These are phyloP conservation scores for Drosophila novamexicana DNA, from an alignment of 1,140 invertebrate species.

Conservation along the genomic window DNA sequence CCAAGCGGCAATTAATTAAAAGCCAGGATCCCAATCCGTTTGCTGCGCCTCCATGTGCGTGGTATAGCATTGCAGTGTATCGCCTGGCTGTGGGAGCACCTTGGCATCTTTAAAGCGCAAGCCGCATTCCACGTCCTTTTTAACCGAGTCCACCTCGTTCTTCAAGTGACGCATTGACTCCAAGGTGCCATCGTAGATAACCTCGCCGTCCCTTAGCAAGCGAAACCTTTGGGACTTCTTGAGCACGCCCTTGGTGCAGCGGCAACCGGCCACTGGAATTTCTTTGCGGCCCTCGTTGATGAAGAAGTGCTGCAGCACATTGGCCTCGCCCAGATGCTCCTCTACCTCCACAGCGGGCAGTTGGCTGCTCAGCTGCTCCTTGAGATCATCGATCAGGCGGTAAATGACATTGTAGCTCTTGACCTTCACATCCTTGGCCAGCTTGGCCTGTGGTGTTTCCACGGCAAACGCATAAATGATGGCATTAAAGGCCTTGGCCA, in stretches of 20 bases:
- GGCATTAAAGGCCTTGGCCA: conserved; percentile 93
- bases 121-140: conserved; percentile 94
- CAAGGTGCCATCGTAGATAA: conserved; percentile 90
- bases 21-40: conserved; percentile 94
- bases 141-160: conserved; percentile 93
- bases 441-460: conserved; percentile 82
- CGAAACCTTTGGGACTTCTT: conserved; percentile 89
- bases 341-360: conserved; percentile 91
- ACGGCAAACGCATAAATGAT: conserved; percentile 96
- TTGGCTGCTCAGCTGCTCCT: conserved; percentile 90
- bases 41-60: conserved; percentile 87
- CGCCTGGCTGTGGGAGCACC: conserved; percentile 90
- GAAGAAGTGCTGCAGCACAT: conserved; percentile 93
- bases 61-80: conserved; percentile 92
- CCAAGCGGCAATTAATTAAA: conserved; percentile 85
- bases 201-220: conserved; percentile 89
- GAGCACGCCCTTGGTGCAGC: conserved; percentile 92
- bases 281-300: conserved; percentile 93
- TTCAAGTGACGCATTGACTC: conserved; percentile 95
- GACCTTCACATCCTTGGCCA: conserved; percentile 86
- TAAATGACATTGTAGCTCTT: conserved; percentile 95
- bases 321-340: conserved; percentile 93
- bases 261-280: conserved; percentile 94
- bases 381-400: conserved; percentile 94
- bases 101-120: conserved; percentile 89